Percentiles rank a stretch among this genome's conserved stretches.
Evolutionary conservation across 2,888 invertebrate genomes (phyloP).

Genomic region (Buathra laborator): DNA sequence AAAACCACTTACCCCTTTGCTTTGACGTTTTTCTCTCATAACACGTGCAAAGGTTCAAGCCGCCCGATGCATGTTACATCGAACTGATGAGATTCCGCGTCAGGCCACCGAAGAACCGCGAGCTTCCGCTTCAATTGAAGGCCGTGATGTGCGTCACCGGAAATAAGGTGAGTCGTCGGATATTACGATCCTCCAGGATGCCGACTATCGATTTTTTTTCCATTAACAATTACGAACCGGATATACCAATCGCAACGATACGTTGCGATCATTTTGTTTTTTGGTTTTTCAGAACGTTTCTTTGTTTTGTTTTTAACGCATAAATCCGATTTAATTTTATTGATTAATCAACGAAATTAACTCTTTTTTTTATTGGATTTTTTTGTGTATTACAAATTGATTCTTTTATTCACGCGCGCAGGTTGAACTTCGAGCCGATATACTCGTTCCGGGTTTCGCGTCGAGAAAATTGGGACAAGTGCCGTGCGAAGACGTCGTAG

Average conservation of each 20-base stretch:
- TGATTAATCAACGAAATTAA: neutral
- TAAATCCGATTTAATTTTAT: neutral
- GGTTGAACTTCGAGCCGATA: constrained; percentile 98
- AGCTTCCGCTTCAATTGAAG: constrained; percentile 98
- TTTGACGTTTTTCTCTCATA: constrained; percentile 64
- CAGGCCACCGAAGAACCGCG: constrained; percentile 97
- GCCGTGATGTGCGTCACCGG: constrained; percentile 95
- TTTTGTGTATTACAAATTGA: too few species aligned
- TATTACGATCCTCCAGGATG: neutral
- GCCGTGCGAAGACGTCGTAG: constrained; percentile 98
- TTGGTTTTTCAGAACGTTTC: too few species aligned
- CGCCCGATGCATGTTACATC: constrained; percentile 98
- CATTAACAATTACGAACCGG: neutral
- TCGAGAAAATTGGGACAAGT: constrained; percentile 98
- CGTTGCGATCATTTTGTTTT: too few species aligned
- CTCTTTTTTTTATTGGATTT: neutral
- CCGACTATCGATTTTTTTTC: neutral
- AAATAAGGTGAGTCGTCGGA: constrained; percentile 88
- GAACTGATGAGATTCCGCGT: constrained; percentile 98
- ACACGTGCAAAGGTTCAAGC: constrained; percentile 91
- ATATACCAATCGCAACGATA: neutral
- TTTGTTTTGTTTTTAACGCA: too few species aligned
- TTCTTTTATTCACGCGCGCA: constrained; percentile 79
- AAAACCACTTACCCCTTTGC: constrained; percentile 41
- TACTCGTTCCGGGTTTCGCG: constrained; percentile 98